Evolutionary conservation across 2,113 vertebrate species (phyloP).

Genomic region (Dascyllus trimaculatus): DNA sequence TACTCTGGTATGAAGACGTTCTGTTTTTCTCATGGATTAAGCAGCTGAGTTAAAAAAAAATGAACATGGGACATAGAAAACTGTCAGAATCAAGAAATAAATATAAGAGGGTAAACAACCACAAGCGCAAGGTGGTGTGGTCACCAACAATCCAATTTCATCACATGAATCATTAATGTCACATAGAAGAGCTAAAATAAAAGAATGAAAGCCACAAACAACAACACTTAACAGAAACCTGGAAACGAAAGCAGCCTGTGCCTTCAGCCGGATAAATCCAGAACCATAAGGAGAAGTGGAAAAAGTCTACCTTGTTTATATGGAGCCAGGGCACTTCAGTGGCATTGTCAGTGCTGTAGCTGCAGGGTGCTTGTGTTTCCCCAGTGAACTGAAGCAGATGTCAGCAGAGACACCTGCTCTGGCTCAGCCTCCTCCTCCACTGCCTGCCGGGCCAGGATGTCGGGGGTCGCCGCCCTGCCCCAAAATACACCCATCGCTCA

Average conservation of each 20-base stretch:
- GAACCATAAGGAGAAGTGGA: conserved; percentile 33
- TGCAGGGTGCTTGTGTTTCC: conserved; percentile 77
- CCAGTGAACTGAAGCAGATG: conserved; percentile 82
- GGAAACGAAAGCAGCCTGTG: conserved; percentile 1
- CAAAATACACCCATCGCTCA: conserved; percentile 70
- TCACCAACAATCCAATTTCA: conserved; percentile 1
- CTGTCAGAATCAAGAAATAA: conserved; percentile 12
- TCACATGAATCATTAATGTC: background rate
- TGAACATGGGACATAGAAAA: conserved; percentile 26
- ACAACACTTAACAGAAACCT: background rate
- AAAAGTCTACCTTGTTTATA: conserved; percentile 74
- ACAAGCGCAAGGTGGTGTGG: background rate
- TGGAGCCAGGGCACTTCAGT: conserved; percentile 64
- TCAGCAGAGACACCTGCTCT: conserved; percentile 82
- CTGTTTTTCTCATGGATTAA: conserved; percentile 31
- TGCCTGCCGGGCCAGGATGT: conserved; percentile 45
- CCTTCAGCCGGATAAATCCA: background rate
- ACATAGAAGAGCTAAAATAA: background rate
- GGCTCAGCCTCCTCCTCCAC: conserved; percentile 71
- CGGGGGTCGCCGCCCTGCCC: conserved; percentile 70
- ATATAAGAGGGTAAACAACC: background rate
- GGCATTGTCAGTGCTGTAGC: conserved; percentile 66
- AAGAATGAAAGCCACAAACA: background rate
- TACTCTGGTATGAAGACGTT: conserved; percentile 31
- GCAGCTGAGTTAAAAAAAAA: conserved; percentile 23